Evolutionary conservation across 2,797 vertebrate species (phyloP).

Genomic region (Chromobotia macracanthus): DNA sequence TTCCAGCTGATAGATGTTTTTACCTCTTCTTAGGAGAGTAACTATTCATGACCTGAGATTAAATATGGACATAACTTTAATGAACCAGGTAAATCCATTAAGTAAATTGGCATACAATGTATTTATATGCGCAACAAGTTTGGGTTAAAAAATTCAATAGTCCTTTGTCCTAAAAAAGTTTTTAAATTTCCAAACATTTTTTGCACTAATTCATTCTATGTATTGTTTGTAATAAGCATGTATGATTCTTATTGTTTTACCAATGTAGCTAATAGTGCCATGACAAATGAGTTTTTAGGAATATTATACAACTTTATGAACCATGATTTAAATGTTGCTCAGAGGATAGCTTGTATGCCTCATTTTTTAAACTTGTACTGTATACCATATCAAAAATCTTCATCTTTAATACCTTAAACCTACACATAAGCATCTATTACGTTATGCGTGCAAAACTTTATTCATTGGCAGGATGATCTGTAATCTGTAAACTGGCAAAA

Average conservation of each 20-base stretch:
- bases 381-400: conserved; percentile 31
- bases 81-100: conserved; percentile 59
- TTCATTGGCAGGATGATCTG: conserved; percentile 49
- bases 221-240: conserved; percentile 50
- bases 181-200: conserved; percentile 53
- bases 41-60: conserved; percentile 65
- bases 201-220: conserved; percentile 58
- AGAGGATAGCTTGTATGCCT: conserved; percentile 46
- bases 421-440: conserved; percentile 43
- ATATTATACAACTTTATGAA: conserved; percentile 60
- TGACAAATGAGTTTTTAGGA: conserved; percentile 56
- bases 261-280: conserved; percentile 52
- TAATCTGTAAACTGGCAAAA: conserved; percentile 47
- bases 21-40: conserved; percentile 51
- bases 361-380: conserved; percentile 27
- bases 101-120: conserved; percentile 58
- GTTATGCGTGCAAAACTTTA: conserved; percentile 37
- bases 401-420: conserved; percentile 43
- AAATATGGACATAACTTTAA: conserved; percentile 64
- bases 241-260: conserved; percentile 58
- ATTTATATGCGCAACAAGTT: conserved; percentile 49
- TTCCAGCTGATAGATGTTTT: conserved; percentile 39
- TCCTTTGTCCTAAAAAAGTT: conserved; percentile 52
- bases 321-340: conserved; percentile 52
- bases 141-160: conserved; percentile 51